These are phyloP conservation scores for Drosophila kokeensis DNA, from an alignment of 2,888 invertebrate genomes.

Conservation along the genomic window DNA sequence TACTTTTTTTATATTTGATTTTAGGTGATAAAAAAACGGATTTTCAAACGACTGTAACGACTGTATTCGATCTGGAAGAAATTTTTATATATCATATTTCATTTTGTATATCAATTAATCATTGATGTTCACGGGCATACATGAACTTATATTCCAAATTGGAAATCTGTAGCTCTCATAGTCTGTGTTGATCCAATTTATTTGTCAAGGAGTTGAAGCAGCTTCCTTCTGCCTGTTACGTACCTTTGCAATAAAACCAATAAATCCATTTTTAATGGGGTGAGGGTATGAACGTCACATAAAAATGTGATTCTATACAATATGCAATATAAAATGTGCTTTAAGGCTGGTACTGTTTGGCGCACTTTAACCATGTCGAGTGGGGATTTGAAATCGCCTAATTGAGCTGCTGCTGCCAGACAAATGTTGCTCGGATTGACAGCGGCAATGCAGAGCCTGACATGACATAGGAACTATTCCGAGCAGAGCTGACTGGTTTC, in stretches of 20 bases:
- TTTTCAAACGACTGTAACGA: too few species aligned
- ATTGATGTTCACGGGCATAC: neutral
- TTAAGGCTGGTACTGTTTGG: neutral
- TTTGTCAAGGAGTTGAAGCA: neutral
- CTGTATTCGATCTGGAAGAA: too few species aligned
- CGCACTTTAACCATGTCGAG: constrained; percentile 21
- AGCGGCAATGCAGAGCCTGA: constrained; percentile 58
- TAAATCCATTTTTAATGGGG: neutral
- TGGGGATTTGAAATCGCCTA: constrained; percentile 44
- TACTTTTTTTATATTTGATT: neutral
- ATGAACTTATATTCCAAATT: neutral
- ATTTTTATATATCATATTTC: too few species aligned
- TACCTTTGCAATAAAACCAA: neutral
- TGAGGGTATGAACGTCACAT: neutral
- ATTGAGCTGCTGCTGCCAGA: constrained; percentile 71
- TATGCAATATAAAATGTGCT: neutral
- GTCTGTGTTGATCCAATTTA: neutral
- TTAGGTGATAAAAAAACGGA: neutral
- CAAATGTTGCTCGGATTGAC: constrained; percentile 68
- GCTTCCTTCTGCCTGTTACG: neutral
- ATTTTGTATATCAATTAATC: too few species aligned
- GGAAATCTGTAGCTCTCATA: neutral
- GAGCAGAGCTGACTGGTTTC: constrained; percentile 23
- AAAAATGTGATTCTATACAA: neutral
- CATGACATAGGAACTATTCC: constrained; percentile 55